Percentiles rank a stretch among this genome's conserved stretches.
Conservation (phyloP, 2,888 invertebrate species). For the Eilema caniola region DNA sequence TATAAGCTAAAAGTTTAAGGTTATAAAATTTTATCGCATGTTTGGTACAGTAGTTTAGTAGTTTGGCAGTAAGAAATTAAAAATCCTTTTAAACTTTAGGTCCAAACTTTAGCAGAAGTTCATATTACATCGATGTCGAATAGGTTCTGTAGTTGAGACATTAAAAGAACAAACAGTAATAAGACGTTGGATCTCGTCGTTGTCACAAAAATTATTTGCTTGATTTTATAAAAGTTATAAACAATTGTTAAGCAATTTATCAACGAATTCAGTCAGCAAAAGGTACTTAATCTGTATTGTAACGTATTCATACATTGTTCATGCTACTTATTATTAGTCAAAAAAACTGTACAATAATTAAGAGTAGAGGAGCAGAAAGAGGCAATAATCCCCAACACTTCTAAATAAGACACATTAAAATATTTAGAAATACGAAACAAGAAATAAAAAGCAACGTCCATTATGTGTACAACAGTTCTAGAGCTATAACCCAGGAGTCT, state of each 20-base stretch:
- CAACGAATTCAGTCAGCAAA: too few species aligned
- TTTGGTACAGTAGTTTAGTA: slow-evolving; percentile 2
- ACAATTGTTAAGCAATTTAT: too few species aligned
- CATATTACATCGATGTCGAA: background rate
- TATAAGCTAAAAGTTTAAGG: background rate
- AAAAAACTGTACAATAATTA: too few species aligned
- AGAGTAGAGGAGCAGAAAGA: background rate
- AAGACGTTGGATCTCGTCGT: background rate
- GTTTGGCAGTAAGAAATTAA: slow-evolving; percentile 1
- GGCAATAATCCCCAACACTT: background rate
- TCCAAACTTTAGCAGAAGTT: slow-evolving; percentile 16
- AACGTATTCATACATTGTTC: too few species aligned
- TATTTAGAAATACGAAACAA: background rate
- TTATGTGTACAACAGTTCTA: too few species aligned
- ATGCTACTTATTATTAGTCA: too few species aligned
- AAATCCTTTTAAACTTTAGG: background rate
- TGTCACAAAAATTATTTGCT: background rate
- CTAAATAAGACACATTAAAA: background rate
- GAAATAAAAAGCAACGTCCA: too few species aligned
- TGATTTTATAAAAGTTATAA: background rate
- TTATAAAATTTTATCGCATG: slow-evolving; percentile 1
- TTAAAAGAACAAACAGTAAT: background rate
- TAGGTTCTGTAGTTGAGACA: background rate
- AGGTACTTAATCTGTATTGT: too few species aligned
- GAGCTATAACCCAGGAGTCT: too few species aligned